These are phyloP conservation scores for Embiotoca jacksoni DNA, from an alignment of 2,113 vertebrate species.

Conservation along the genomic window DNA sequence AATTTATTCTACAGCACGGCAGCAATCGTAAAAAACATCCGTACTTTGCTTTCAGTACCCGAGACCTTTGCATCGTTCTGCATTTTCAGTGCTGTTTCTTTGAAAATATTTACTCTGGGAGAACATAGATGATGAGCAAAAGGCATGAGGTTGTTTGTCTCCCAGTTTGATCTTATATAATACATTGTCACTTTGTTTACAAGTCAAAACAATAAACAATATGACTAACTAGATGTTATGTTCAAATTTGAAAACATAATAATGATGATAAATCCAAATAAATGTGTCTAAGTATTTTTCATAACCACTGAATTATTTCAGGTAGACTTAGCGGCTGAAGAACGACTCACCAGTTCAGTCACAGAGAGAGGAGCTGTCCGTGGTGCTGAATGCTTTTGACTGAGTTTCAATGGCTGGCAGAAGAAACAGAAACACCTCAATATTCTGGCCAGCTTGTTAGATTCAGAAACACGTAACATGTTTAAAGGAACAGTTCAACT, in stretches of 20 bases:
- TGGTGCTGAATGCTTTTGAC: slow-evolving; percentile 27
- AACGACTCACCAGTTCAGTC: neutral
- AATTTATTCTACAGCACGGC: neutral
- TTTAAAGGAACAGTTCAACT: neutral
- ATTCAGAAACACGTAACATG: slow-evolving; percentile 2
- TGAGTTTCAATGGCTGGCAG: neutral
- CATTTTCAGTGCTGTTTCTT: neutral
- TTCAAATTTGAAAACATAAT: slow-evolving; percentile 6
- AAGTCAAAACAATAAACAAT: too few relatives aligned
- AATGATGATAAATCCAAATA: neutral
- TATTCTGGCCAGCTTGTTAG: neutral
- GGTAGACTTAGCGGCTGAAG: neutral
- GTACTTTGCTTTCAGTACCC: neutral
- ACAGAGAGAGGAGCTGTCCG: slow-evolving; percentile 20
- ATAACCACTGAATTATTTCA: neutral
- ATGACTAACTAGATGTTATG: too few relatives aligned
- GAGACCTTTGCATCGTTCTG: neutral
- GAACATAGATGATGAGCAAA: slow-evolving; percentile 30
- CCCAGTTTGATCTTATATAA: neutral
- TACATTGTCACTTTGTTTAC: neutral
- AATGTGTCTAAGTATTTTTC: neutral
- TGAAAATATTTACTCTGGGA: slow-evolving; percentile 34
- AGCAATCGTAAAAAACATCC: neutral
- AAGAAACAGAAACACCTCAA: neutral
- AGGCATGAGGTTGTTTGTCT: slow-evolving; percentile 10